Conservation (phyloP, 2,797 vertebrate genomes). For the Brachymystax lenok region DNA sequence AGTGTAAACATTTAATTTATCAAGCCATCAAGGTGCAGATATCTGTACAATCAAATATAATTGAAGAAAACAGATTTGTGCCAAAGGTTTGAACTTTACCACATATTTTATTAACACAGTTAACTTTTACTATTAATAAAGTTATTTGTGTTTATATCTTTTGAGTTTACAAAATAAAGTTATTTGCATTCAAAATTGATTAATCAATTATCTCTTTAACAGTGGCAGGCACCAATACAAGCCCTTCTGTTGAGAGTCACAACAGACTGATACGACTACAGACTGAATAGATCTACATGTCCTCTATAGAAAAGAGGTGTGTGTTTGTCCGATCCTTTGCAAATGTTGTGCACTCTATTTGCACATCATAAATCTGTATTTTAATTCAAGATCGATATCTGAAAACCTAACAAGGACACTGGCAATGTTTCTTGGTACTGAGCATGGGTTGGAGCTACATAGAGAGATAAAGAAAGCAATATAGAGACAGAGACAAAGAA, state of each 20-base stretch:
- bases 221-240: slow-evolving; percentile 56
- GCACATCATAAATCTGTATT: slow-evolving; percentile 32
- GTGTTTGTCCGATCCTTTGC: slow-evolving; percentile 36
- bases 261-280: slow-evolving; percentile 47
- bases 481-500: background rate
- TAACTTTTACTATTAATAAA: slow-evolving; percentile 47
- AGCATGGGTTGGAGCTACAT: slow-evolving; percentile 43
- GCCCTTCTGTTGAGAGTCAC: slow-evolving; percentile 49
- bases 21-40: slow-evolving; percentile 65
- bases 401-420: slow-evolving; percentile 32
- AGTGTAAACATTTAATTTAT: slow-evolving; percentile 60
- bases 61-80: slow-evolving; percentile 62
- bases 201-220: slow-evolving; percentile 43
- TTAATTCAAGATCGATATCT: slow-evolving; percentile 17
- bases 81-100: slow-evolving; percentile 45
- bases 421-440: slow-evolving; percentile 42
- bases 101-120: slow-evolving; percentile 36
- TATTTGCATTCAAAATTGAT: slow-evolving; percentile 47
- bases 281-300: slow-evolving; percentile 42
- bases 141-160: slow-evolving; percentile 32
- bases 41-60: slow-evolving; percentile 54
- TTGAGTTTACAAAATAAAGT: slow-evolving; percentile 22
- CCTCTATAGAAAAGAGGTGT: slow-evolving; percentile 45
- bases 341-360: slow-evolving; percentile 42
- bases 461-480: background rate